Evolutionary conservation across 2,113 vertebrate genomes (phyloP).

Genomic region (Puntigrus tetrazona): DNA sequence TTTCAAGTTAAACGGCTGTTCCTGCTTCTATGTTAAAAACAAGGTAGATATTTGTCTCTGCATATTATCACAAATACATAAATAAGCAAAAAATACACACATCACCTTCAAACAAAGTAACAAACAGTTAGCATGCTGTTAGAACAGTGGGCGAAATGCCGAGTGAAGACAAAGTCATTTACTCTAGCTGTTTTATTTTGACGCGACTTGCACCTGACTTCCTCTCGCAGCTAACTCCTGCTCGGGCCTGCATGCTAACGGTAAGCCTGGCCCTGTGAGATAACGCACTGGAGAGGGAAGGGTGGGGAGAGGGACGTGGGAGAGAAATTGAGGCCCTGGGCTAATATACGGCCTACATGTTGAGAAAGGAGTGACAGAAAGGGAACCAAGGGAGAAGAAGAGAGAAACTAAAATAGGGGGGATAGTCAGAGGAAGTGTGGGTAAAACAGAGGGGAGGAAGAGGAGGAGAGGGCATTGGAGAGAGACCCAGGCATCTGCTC

Average conservation of each 20-base stretch:
- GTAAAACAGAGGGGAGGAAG: constrained; percentile 43
- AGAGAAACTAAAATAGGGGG: constrained; percentile 26
- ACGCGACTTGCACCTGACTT: background rate
- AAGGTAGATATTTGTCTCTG: background rate
- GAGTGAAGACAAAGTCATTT: constrained; percentile 29
- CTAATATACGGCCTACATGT: constrained; percentile 62
- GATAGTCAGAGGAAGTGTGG: constrained; percentile 29
- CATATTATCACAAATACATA: background rate
- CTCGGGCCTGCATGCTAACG: constrained; percentile 26
- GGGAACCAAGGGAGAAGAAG: constrained; percentile 24
- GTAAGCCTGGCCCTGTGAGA: constrained; percentile 61
- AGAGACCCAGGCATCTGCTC: constrained; percentile 63
- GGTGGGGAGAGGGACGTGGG: constrained; percentile 41
- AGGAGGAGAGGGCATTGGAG: constrained; percentile 56
- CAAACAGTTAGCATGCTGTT: background rate
- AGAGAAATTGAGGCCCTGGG: constrained; percentile 60
- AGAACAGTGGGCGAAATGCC: background rate
- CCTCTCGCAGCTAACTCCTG: constrained; percentile 38
- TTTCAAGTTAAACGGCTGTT: background rate
- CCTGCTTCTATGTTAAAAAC: background rate
- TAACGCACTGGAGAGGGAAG: constrained; percentile 66
- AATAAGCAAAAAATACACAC: background rate
- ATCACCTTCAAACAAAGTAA: background rate
- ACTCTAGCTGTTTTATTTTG: constrained; percentile 27
- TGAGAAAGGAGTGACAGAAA: constrained; percentile 45